Conservation (phyloP, 1,140 invertebrate genomes). For the Drosophila sechellia region DNA sequence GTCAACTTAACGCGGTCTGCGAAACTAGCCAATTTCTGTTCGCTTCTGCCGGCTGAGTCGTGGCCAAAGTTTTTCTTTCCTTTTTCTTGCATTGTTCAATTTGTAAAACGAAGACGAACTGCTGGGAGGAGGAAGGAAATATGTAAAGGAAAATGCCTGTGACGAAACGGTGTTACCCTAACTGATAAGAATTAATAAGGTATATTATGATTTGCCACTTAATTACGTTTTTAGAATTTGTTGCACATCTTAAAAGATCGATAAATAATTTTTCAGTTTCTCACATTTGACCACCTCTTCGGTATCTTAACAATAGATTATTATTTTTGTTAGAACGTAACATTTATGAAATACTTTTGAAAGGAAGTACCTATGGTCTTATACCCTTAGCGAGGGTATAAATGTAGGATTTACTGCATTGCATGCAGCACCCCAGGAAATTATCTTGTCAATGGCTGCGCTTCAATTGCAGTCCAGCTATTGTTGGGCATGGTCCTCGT, state of each 20-base stretch:
- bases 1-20: slow-evolving; percentile 78
- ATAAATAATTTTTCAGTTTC: no score
- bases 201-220: background rate
- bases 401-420: slow-evolving; percentile 60
- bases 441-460: slow-evolving; percentile 79
- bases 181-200: background rate
- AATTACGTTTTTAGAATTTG: no score
- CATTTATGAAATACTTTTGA: background rate
- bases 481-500: slow-evolving; percentile 50
- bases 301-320: no score
- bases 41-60: slow-evolving; percentile 57
- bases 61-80: slow-evolving; percentile 64
- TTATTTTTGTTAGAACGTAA: background rate
- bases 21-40: slow-evolving; percentile 77
- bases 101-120: slow-evolving; percentile 71
- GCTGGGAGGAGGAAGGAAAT: slow-evolving; percentile 38
- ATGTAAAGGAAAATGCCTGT: background rate
- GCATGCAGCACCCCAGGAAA: slow-evolving; percentile 72
- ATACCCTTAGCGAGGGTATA: slow-evolving; percentile 37
- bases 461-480: slow-evolving; percentile 68
- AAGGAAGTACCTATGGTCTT: background rate
- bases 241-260: no score
- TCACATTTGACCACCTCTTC: no score
- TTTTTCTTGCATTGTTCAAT: slow-evolving; percentile 53
- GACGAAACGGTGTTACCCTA: slow-evolving; percentile 8